Percentiles rank a stretch among this genome's conserved stretches.
Conservation (phyloP, 2,888 invertebrate genomes). For the Troides aeacus region DNA sequence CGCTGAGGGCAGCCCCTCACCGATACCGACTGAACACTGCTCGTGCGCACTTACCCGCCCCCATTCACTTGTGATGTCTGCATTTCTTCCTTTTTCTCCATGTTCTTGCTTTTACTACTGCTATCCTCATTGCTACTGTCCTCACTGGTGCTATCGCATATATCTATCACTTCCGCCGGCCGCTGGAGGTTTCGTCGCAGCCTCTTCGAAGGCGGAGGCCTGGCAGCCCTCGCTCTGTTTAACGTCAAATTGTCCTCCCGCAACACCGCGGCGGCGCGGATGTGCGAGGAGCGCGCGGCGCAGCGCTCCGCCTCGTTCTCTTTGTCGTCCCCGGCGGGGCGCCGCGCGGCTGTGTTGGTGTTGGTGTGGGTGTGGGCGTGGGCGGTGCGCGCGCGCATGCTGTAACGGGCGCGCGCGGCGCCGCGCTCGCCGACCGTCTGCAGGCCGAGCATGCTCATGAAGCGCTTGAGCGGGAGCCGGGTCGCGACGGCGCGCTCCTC, state of each 20-base stretch:
- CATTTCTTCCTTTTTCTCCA: neutral
- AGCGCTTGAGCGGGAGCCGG: conserved; percentile 36
- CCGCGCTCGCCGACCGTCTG: conserved; percentile 31
- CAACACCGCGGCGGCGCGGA: neutral
- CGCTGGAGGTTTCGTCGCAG: neutral
- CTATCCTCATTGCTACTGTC: neutral
- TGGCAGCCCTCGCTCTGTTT: neutral
- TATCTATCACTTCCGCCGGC: neutral
- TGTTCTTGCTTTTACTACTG: neutral
- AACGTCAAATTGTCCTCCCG: conserved; percentile 2
- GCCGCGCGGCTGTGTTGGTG: neutral
- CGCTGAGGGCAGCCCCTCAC: no score
- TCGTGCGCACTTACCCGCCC: neutral
- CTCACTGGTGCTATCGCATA: neutral
- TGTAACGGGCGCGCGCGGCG: neutral
- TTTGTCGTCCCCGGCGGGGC: conserved; percentile 2
- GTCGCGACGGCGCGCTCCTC: conserved; percentile 20
- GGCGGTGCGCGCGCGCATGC: no score
- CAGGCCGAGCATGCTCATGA: conserved; percentile 47
- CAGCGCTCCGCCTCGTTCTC: conserved; percentile 2
- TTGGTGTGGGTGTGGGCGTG: neutral
- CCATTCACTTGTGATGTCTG: neutral
- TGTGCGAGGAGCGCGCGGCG: neutral
- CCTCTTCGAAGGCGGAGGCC: neutral
- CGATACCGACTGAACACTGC: neutral